A percentile compares a stretch with the other conserved stretches of the same genome.
Conservation (phyloP, 2,888 invertebrate species). For the Lasioglossum leucozonium region DNA sequence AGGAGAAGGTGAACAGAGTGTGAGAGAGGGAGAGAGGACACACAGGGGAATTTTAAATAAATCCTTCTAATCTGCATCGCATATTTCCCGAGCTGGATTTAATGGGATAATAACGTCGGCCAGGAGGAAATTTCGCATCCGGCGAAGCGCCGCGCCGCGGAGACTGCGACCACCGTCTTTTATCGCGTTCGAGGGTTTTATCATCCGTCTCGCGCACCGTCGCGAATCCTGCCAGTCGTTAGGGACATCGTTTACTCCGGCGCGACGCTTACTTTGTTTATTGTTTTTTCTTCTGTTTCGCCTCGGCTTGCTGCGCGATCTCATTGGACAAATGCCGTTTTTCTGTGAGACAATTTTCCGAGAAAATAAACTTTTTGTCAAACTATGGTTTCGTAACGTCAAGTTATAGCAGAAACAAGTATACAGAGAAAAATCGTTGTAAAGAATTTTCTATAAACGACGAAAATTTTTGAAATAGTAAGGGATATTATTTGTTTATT, state of each 20-base stretch:
- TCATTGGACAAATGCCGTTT: too few species aligned
- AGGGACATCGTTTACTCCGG: neutral
- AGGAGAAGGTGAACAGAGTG: slow-evolving; percentile 10
- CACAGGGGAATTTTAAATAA: slow-evolving; percentile 36
- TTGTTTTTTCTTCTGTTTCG: too few species aligned
- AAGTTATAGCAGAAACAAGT: too few species aligned
- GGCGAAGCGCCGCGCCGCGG: neutral
- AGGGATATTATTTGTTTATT: too few species aligned
- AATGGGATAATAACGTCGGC: slow-evolving; percentile 35
- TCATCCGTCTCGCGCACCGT: neutral
- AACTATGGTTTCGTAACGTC: too few species aligned
- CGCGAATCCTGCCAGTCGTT: neutral
- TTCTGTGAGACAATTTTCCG: too few species aligned
- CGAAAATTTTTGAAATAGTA: too few species aligned
- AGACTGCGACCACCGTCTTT: neutral
- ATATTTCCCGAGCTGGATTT: slow-evolving; percentile 39
- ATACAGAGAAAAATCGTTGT: too few species aligned
- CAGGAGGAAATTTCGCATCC: slow-evolving; percentile 18
- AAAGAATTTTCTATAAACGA: too few species aligned
- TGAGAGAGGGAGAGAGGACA: neutral
- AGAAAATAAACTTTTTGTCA: too few species aligned
- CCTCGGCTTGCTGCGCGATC: neutral
- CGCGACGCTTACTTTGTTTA: neutral
- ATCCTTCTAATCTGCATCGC: slow-evolving; percentile 46
- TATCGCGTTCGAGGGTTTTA: neutral